Base-by-base conservation (phyloP, 2,113 vertebrate genomes). In the Rafetus swinhoei region DNA sequence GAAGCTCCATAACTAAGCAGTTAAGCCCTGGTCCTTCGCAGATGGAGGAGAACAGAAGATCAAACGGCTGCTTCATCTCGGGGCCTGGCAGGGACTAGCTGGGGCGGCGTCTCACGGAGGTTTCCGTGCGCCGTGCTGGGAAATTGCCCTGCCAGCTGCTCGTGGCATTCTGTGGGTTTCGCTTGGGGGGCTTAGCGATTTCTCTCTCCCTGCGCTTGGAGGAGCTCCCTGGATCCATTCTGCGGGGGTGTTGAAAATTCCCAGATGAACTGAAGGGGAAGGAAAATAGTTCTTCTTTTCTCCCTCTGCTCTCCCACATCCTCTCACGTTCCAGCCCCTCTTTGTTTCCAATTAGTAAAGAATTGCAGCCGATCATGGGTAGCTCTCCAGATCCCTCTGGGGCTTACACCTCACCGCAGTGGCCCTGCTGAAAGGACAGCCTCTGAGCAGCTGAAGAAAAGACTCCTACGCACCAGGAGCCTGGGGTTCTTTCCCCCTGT, bases 1-100 rank as follows among this genome's bases (percentile, higher is more conserved):
- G 93, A 97, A 93, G 32, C 88, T 87, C 94, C 96, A 88, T 90
- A 97, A 96, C 95, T 32, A 97, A 95, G 25, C 13, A 0, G 87
- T 97, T 97, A 88, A 92, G 10, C 76, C 84, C 0, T 4, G 56
- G n/a, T 97, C 79, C 76, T 52, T 92, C 0, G 0, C 83, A 88
- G 90, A 69, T 92, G 87, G 86, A 83, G 0, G 2, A 72, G 82
- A 84, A 65, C 76, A 83, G 59, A 79, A 82, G 52, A 86, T 81
- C 65, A 2, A 2, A 52, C 19, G 16, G 69, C 89, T 93, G 93
- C 22, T 79, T 59, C 80, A 84, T 60, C 90, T 62, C 86, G 69
- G 74, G 90, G n/a, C 65, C 35, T 1, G 1, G 0, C 54, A 86
- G 53, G 12, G 82, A 57, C 59, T 39, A 12, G 60, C 19, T 76